A percentile compares a stretch with the other conserved stretches of the same genome.
Conservation (phyloP, 2,113 vertebrate genomes). For the Saimiri boliviensis region DNA sequence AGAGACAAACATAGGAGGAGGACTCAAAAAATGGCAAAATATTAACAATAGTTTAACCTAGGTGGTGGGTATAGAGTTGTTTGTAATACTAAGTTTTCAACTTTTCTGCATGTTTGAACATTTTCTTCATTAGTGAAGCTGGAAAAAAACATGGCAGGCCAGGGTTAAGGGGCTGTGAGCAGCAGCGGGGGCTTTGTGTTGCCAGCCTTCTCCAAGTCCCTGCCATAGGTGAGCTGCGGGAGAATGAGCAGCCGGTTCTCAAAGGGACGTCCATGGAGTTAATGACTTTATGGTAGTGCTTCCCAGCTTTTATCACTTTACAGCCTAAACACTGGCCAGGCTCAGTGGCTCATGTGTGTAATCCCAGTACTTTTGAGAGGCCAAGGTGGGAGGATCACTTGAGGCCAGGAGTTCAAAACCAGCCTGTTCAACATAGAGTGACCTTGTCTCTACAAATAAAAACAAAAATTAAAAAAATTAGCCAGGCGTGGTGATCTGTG, state of each 20-base stretch:
- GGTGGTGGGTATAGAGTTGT: not conserved
- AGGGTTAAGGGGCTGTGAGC: not conserved
- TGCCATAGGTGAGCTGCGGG: not conserved
- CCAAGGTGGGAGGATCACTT: too few relatives aligned
- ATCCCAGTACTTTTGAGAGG: too few relatives aligned
- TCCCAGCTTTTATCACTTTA: not conserved
- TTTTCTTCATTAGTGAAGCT: not conserved
- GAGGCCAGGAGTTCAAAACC: too few relatives aligned
- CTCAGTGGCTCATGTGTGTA: too few relatives aligned
- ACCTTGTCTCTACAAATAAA: too few relatives aligned
- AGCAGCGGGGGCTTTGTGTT: not conserved
- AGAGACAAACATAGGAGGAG: not conserved
- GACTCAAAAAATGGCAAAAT: not conserved
- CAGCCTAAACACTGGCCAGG: too few relatives aligned
- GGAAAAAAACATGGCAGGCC: not conserved
- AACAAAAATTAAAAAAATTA: too few relatives aligned
- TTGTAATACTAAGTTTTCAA: not conserved
- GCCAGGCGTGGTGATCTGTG: too few relatives aligned
- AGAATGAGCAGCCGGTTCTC: not conserved
- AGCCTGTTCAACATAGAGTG: too few relatives aligned
- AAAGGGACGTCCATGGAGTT: too few relatives aligned
- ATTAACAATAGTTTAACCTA: not conserved
- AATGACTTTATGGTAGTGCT: not conserved
- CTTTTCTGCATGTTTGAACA: not conserved
- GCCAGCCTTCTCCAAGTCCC: not conserved